Conservation (phyloP, 2,888 invertebrate species). For the Folsomia candida region DNA sequence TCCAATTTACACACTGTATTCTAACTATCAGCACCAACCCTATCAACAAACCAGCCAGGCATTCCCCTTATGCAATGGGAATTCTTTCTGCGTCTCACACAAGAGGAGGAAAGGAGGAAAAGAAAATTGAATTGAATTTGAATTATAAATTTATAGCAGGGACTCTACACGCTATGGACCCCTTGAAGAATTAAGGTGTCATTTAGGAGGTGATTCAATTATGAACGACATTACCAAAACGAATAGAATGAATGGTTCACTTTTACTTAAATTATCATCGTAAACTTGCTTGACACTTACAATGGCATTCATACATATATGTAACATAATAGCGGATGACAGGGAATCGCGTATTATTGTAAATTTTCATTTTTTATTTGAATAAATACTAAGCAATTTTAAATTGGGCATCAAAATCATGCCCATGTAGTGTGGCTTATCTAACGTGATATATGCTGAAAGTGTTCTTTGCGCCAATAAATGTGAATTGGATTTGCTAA, state of each 20-base stretch:
- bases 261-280: background rate
- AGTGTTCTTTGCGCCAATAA: background rate
- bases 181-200: background rate
- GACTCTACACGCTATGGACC: background rate
- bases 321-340: background rate
- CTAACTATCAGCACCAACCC: background rate
- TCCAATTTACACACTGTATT: constrained; percentile 10
- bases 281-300: no score
- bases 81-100: background rate
- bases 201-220: background rate
- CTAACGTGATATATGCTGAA: no score
- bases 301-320: background rate
- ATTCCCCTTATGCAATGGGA: background rate
- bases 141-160: background rate
- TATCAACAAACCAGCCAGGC: background rate
- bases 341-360: background rate
- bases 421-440: no score
- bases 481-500: constrained; percentile 3
- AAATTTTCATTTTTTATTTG: no score
- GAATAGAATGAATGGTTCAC: background rate
- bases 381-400: background rate
- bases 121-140: constrained; percentile 3
- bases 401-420: background rate
- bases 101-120: background rate
- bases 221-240: background rate